Conservation (phyloP, 2,113 vertebrate species). For the Eretmochelys imbricata region DNA sequence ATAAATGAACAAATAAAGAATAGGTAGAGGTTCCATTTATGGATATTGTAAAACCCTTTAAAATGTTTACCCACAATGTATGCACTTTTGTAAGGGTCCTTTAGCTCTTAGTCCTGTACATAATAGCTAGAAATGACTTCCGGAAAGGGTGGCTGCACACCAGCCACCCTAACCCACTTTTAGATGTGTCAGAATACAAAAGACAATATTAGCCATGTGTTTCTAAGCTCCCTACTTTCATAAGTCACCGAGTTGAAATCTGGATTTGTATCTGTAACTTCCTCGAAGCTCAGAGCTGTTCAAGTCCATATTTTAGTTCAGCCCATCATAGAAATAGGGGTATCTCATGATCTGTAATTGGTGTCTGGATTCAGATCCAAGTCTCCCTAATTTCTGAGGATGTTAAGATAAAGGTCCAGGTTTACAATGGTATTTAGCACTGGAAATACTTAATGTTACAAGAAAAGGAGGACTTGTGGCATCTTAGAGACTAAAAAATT, state of each 20-base stretch:
- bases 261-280: too few relatives aligned
- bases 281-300: too few relatives aligned
- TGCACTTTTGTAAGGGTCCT: neutral
- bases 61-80: too few relatives aligned
- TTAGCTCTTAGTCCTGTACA: conserved; percentile 7
- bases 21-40: too few relatives aligned
- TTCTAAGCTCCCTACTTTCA: conserved; percentile 17
- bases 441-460: neutral
- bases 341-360: too few relatives aligned
- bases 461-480: too few relatives aligned
- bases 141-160: conserved; percentile 24
- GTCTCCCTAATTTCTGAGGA: neutral
- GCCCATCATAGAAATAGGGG: too few relatives aligned
- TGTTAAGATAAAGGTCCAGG: neutral
- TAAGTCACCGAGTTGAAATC: too few relatives aligned
- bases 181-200: conserved; percentile 42
- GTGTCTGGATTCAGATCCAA: neutral
- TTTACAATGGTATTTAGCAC: neutral
- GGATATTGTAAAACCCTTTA: too few relatives aligned
- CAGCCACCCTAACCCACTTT: conserved; percentile 10
- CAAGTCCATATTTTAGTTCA: too few relatives aligned
- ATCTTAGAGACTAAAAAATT: too few relatives aligned
- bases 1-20: too few relatives aligned
- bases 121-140: neutral
- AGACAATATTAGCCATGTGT: conserved; percentile 31